Evolutionary conservation across 2,888 invertebrate genomes (phyloP).

Genomic region (Spicauda simplicius): DNA sequence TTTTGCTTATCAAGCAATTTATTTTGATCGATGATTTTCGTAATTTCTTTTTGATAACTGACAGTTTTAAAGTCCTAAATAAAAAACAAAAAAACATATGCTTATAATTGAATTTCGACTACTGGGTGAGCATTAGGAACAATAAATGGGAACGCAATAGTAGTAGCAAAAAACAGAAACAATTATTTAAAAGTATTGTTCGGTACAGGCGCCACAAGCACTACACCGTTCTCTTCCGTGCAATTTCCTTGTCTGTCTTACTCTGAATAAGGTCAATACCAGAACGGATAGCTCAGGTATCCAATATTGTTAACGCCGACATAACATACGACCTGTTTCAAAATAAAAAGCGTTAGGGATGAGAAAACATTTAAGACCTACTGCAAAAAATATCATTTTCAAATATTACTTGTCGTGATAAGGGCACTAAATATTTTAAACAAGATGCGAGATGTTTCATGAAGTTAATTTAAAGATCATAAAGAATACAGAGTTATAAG

Average conservation of each 20-base stretch:
- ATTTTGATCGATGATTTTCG: too few relatives aligned
- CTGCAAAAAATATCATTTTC: too few relatives aligned
- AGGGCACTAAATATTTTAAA: neutral
- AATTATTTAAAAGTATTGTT: conserved; percentile 4
- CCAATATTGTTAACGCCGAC: neutral
- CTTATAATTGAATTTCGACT: neutral
- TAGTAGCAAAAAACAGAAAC: neutral
- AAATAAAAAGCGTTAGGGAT: neutral
- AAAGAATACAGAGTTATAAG: conserved; percentile 10
- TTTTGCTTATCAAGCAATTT: too few relatives aligned
- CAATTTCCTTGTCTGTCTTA: conserved; percentile 24
- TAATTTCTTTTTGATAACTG: too few relatives aligned
- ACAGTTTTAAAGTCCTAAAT: too few relatives aligned
- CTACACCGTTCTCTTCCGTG: conserved; percentile 32
- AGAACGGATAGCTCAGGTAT: conserved; percentile 6
- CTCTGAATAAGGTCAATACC: conserved; percentile 33
- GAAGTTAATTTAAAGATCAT: conserved; percentile 4
- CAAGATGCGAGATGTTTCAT: neutral
- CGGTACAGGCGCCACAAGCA: conserved; percentile 14
- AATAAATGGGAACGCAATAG: neutral
- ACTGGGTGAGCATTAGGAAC: neutral
- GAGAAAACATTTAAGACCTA: too few relatives aligned
- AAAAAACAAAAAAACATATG: too few relatives aligned
- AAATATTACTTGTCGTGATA: too few relatives aligned
- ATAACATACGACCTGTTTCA: neutral